Base-by-base conservation (phyloP, 1,140 invertebrate species). In the Drosophila subobscura region DNA sequence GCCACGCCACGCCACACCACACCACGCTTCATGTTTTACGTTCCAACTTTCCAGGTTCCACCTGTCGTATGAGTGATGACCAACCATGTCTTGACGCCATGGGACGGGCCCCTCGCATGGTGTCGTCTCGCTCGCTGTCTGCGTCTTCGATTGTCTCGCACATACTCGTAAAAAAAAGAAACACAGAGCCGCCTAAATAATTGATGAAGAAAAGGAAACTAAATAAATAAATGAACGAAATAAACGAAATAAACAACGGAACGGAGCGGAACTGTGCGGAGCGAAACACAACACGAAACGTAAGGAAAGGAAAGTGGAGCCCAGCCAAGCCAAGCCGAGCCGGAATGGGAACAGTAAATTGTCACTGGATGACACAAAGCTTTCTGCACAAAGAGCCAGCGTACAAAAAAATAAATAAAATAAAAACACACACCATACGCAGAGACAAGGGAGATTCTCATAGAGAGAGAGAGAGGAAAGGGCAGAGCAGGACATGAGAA, bases 321-420 rank as follows among this genome's bases (percentile, higher is more conserved):
- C 14, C 1, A 27, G 25, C 5, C 25, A 5, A 27, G 25, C 5
- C 25, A 1, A 27, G 25, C 5, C 25, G 5, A 27, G 25, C 5
- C 2, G 41, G n/a, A 8, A 10, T 37, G 46, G 46, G 22, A 16
- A 29, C 46, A 60, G 74, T 71, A 86, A 83, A 86, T 86, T 86
- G 81, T 86, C 81, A 86, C 83, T 78, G 83, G 83, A 88, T 86
- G 81, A 86, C 81, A 86, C 73, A 77, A 78, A 77, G 81, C 81
- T 86, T 86, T 86, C 81, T 75, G 59, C 81, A 70, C 68, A 68
- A 51, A 63, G 52, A 29, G 61, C 55, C 3, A 37, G 10, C 10
- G 10, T 12, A 27, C 25, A 27, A 6, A 27, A 23, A 23, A 14
- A 20, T 10, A 46, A 51, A 68, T 59, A 79, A 64, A 52, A 72